phyloP scores from a whole-genome alignment of 1,140 invertebrate genomes.

The Bilobella aurantiaca region DNA sequence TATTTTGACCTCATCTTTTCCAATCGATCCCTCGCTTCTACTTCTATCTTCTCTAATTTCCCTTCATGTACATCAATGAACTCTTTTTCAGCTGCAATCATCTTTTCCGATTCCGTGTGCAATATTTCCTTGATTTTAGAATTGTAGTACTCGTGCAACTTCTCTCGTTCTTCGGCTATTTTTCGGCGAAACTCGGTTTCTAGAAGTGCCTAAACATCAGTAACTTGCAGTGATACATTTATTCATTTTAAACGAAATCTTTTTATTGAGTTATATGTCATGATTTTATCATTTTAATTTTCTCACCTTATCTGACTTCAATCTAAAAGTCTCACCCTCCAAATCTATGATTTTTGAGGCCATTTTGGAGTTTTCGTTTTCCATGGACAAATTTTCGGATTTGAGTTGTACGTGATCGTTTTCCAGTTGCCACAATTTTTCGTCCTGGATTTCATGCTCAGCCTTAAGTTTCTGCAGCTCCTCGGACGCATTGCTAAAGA shows the following conservation, averaged over 20 bases:
- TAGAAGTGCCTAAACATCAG: too few relatives aligned
- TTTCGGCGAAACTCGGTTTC: neutral
- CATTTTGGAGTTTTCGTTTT: neutral
- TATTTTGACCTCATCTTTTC: neutral
- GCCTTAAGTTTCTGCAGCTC: neutral
- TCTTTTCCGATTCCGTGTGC: neutral
- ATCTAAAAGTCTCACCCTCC: neutral
- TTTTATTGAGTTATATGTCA: neutral
- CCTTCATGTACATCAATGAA: neutral
- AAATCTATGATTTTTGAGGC: neutral
- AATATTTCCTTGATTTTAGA: slow-evolving; percentile 6
- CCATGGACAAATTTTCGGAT: neutral
- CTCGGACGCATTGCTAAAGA: neutral
- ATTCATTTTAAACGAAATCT: neutral
- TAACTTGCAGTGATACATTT: neutral
- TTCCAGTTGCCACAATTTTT: neutral
- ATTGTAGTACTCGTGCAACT: slow-evolving; percentile 10
- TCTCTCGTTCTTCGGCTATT: neutral
- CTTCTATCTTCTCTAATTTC: neutral
- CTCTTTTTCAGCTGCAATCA: slow-evolving; percentile 3
- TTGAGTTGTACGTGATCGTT: neutral
- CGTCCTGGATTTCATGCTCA: neutral
- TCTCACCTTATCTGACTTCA: neutral
- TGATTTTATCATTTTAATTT: too few relatives aligned
- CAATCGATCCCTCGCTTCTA: neutral